These are phyloP conservation scores for Crotalus tigris DNA, from an alignment of 2,113 vertebrate genomes.

Conservation along the genomic window DNA sequence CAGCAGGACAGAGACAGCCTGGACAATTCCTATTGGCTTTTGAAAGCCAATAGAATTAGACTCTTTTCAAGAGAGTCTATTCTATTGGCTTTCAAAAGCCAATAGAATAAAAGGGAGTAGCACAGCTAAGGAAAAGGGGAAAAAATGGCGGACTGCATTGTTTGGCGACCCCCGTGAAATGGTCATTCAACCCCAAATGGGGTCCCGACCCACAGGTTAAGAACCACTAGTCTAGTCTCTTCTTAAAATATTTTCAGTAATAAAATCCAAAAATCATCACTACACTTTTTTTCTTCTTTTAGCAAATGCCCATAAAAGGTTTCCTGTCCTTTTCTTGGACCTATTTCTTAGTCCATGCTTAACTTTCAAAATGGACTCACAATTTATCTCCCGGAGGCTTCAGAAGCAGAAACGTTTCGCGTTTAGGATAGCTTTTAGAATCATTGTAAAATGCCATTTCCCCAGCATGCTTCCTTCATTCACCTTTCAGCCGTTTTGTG, in stretches of 20 bases:
- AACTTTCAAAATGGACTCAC: background rate
- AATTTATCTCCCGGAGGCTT: background rate
- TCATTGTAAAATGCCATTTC: background rate
- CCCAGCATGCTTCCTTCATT: background rate
- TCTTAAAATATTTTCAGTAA: background rate
- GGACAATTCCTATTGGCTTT: too few species aligned
- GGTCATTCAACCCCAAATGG: too few species aligned
- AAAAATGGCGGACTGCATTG: too few species aligned
- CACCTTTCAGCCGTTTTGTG: background rate
- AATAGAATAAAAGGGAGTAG: too few species aligned
- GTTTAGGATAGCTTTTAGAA: background rate
- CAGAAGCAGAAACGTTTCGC: background rate
- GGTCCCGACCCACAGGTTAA: too few species aligned
- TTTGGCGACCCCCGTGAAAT: too few species aligned
- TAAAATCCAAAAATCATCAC: background rate
- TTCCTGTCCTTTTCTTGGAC: background rate
- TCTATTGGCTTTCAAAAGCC: too few species aligned
- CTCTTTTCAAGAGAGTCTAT: too few species aligned
- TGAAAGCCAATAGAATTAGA: too few species aligned
- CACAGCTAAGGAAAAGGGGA: too few species aligned
- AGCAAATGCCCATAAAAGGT: background rate
- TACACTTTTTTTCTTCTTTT: background rate
- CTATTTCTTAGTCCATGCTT: background rate
- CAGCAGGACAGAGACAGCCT: too few species aligned
- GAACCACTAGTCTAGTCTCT: too few species aligned